These are phyloP conservation scores for Adelognathus sp. DNA, from an alignment of 2,888 invertebrate genomes.

Conservation along the genomic window DNA sequence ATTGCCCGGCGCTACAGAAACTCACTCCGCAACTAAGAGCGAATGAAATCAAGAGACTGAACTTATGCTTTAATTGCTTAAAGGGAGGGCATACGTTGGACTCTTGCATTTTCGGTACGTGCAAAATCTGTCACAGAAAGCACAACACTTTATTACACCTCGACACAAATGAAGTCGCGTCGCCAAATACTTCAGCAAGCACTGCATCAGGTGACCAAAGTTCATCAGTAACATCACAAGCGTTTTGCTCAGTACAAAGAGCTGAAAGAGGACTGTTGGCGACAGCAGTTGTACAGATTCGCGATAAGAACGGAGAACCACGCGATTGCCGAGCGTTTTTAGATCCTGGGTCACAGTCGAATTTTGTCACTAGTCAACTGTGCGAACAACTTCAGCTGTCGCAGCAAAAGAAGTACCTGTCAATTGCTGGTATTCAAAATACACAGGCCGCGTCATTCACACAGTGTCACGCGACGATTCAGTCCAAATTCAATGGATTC, in stretches of 20 bases:
- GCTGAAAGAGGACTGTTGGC: slow-evolving; percentile 10
- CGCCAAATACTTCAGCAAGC: no score
- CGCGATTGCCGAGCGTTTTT: slow-evolving; percentile 33
- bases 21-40: no score
- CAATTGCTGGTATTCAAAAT: not conserved
- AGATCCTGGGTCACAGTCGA: slow-evolving; percentile 22
- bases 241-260: not conserved
- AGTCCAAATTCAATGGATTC: slow-evolving; percentile 24
- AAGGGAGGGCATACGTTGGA: no score
- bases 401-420: not conserved
- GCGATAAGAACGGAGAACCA: not conserved
- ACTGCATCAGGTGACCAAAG: no score
- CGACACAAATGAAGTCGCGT: no score
- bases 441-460: not conserved
- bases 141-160: no score
- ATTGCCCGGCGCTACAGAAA: no score
- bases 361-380: slow-evolving; percentile 28
- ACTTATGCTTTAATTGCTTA: no score
- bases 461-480: slow-evolving; percentile 6
- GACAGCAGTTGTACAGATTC: slow-evolving; percentile 14
- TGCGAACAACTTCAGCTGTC: slow-evolving; percentile 1
- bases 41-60: no score
- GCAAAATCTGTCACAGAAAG: no score
- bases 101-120: no score
- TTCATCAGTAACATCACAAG: no score